Evolutionary conservation across 2,113 vertebrate genomes (phyloP).

Genomic region (Indicator indicator): DNA sequence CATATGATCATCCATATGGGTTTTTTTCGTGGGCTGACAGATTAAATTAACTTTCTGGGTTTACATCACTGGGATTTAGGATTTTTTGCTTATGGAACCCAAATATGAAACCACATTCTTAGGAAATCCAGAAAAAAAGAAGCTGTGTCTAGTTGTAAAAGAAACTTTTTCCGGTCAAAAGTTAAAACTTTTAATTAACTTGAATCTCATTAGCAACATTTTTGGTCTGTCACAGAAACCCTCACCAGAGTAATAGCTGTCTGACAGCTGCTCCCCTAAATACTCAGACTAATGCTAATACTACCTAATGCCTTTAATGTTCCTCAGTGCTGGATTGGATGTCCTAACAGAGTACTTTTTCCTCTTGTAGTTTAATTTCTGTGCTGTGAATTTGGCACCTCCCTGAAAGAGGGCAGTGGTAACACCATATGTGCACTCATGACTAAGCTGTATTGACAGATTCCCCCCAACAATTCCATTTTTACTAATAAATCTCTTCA

Average conservation of each 20-base stretch:
- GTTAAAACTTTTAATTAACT: neutral
- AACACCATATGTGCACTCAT: neutral
- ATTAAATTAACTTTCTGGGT: neutral
- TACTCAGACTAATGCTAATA: neutral
- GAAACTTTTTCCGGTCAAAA: neutral
- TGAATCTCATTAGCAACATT: neutral
- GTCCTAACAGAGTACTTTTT: neutral
- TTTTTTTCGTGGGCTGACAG: constrained; percentile 6
- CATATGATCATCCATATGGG: neutral
- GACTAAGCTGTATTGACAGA: neutral
- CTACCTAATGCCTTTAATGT: neutral
- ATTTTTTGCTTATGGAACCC: neutral
- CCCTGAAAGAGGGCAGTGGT: neutral
- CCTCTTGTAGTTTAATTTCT: neutral
- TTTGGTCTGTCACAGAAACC: neutral
- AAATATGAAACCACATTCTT: neutral
- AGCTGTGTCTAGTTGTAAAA: neutral
- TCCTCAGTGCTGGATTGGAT: neutral
- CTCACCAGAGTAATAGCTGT: neutral
- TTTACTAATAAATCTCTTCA: neutral
- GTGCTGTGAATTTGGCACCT: neutral
- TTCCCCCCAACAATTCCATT: neutral
- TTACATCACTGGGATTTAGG: neutral
- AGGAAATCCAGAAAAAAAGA: neutral
- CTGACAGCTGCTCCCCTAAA: neutral